phyloP scores from a whole-genome alignment of 1,140 invertebrate species.

The Atta colombica region DNA sequence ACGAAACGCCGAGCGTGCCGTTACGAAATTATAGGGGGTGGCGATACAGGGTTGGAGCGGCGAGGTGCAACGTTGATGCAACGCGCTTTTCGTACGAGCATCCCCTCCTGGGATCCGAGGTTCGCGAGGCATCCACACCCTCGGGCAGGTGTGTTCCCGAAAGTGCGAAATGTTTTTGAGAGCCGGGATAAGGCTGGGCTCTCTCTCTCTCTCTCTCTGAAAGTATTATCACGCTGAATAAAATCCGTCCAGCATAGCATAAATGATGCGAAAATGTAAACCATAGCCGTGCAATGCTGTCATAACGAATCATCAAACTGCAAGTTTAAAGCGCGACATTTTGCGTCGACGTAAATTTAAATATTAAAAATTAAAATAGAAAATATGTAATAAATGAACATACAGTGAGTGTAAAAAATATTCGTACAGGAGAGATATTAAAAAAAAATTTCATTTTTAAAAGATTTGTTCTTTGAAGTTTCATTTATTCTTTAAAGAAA shows the following conservation, averaged over 20 bases:
- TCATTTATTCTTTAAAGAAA: no score
- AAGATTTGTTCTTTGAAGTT: no score
- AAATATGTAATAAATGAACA: not conserved
- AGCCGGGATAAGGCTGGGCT: slow-evolving; percentile 39
- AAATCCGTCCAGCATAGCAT: slow-evolving; percentile 4
- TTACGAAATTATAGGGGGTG: slow-evolving; percentile 63
- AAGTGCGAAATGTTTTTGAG: slow-evolving; percentile 71
- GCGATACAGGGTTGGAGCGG: slow-evolving; percentile 12
- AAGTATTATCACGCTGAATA: slow-evolving; percentile 17
- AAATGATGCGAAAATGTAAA: slow-evolving; percentile 23
- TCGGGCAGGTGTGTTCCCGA: slow-evolving; percentile 14
- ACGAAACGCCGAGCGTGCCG: slow-evolving; percentile 61
- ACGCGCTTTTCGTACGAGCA: slow-evolving; percentile 60
- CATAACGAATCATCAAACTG: slow-evolving; percentile 12
- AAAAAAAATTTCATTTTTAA: no score
- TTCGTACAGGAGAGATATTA: no score
- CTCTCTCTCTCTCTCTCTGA: not conserved
- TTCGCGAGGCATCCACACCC: slow-evolving; percentile 55
- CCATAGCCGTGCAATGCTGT: not conserved
- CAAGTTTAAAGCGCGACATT: not conserved
- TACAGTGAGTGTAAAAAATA: no score
- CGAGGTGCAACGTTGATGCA: slow-evolving; percentile 28
- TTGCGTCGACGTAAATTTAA: not conserved
- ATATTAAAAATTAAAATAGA: not conserved
- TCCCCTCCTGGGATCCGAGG: slow-evolving; percentile 52